Evolutionary conservation across 2,888 invertebrate genomes (phyloP), one percentile per base, ranked within the genome.

Genomic region (Endotricha flammealis): DNA sequence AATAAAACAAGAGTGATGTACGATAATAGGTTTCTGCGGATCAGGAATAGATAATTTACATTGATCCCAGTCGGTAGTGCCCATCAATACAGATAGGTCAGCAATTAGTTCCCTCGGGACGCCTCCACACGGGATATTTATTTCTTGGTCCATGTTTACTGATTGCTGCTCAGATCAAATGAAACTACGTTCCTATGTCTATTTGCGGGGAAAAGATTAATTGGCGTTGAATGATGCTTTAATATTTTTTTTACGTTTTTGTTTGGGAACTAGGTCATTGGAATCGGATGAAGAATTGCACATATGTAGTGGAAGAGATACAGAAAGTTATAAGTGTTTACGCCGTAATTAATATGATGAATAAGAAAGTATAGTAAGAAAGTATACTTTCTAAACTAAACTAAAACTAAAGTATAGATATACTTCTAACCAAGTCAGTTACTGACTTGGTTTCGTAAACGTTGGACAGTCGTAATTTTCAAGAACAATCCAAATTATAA

Each of bases 81-180:
- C 77, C 79, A 85, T 85, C 78, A 83, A 83, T 85, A 82, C 64
- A 50, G 72, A 55, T 68, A 74, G 79, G 75, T 70, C 67, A 64
- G 80, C 82, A 79, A 85, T 85, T 85, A 85, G 81, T 85, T 79
- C 65, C 62, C 64, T 41, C 52, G 65, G 66, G 69, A 61, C 52
- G 27, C 12, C 56, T 58, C 65, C 62, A 53, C 59, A 56, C 50
- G 57, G 68, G 63, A 71, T 76, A 79, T 82, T 81, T 85, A 81
- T 82, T 74, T 57, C 72, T 69, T 66, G 60, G 55, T 51, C 63
- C 63, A 53, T 67, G 64, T 67, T 69, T 65, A 74, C 71, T 67
- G 73, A 77, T 76, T 69, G 64, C 67, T 60, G 57, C 58, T 59
- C 62, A 53, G 56, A 69, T 69, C 52, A 55, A 60, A 54, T 58